These are phyloP conservation scores for Nannospalax galili DNA, from an alignment of 2,113 vertebrate species.

Conservation along the genomic window DNA sequence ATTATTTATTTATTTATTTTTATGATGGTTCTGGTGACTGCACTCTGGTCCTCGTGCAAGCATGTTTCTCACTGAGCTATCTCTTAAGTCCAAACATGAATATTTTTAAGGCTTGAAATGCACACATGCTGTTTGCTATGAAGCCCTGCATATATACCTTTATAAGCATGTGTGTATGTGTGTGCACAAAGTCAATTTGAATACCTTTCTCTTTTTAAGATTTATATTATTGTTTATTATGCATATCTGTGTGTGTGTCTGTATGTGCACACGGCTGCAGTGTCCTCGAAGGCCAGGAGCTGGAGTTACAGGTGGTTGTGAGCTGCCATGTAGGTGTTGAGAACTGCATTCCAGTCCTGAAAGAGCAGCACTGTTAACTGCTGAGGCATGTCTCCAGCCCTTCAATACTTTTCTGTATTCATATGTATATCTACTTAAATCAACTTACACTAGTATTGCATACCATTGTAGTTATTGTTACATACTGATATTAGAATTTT, in stretches of 20 bases:
- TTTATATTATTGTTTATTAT: background rate
- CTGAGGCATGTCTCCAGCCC: background rate
- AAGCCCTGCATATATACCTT: background rate
- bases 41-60: background rate
- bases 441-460: background rate
- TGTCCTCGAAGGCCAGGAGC: no score
- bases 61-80: background rate
- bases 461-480: background rate
- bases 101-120: conserved; percentile 40
- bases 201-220: background rate
- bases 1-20: no score
- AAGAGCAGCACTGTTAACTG: background rate
- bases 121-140: background rate
- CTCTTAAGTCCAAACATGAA: background rate
- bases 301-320: background rate
- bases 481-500: background rate
- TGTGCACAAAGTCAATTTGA: background rate
- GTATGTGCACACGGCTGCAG: background rate
- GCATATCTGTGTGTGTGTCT: background rate
- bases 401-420: background rate
- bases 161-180: background rate
- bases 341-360: background rate
- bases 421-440: background rate
- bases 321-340: background rate
- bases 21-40: no score